phyloP scores from a whole-genome alignment of 2,797 vertebrate genomes.

The Chelidonichthys spinosus region DNA sequence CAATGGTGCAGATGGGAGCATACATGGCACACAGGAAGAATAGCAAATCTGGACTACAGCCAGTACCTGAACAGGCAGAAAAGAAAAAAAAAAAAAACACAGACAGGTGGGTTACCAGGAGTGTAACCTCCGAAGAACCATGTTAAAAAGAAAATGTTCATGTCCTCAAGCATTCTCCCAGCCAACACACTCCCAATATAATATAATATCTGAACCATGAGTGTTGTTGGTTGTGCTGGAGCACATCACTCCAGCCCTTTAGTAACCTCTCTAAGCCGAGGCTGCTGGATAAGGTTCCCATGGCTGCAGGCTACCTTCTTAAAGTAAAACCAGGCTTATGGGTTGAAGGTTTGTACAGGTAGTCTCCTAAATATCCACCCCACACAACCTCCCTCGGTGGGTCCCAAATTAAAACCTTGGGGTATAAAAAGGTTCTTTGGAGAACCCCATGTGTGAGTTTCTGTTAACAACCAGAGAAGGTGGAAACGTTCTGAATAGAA shows the following conservation, averaged over 20 bases:
- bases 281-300: not conserved
- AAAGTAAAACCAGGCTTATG: not conserved
- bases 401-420: not conserved
- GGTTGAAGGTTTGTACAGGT: not conserved
- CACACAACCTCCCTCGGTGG: not conserved
- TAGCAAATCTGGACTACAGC: conserved; percentile 93
- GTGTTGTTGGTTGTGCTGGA: not conserved
- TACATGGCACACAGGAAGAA: conserved; percentile 99
- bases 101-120: not conserved
- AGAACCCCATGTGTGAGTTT: not conserved
- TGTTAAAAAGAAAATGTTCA: not conserved
- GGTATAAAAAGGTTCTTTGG: not conserved
- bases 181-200: not conserved
- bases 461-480: not conserved
- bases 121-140: not conserved
- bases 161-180: not conserved
- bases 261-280: not conserved
- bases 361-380: not conserved
- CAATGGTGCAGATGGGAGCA: conserved; percentile 97
- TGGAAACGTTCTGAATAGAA: too few species aligned
- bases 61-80: conserved; percentile 79
- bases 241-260: not conserved
- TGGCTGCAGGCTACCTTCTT: not conserved
- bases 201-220: not conserved
- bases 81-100: not conserved